Evolutionary conservation across 2,888 invertebrate genomes (phyloP).

Genomic region (Melinopterus prodromus): DNA sequence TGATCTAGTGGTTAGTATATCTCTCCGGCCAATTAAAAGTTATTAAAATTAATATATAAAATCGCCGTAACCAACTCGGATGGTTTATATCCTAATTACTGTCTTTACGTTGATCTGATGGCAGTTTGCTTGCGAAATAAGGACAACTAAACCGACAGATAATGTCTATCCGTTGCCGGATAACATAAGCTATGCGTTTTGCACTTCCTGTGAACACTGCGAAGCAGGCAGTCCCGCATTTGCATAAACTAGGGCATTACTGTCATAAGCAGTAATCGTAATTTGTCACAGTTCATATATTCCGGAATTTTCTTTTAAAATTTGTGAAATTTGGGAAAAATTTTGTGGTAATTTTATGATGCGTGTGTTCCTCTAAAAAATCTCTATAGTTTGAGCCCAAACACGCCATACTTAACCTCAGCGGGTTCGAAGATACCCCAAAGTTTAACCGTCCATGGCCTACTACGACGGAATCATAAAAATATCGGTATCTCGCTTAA

Average conservation of each 20-base stretch:
- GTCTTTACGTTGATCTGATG: neutral
- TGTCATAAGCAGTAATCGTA: neutral
- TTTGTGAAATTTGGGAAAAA: neutral
- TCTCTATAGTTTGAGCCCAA: neutral
- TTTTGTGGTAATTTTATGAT: neutral
- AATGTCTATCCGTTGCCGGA: neutral
- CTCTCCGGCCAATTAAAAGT: neutral
- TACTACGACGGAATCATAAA: neutral
- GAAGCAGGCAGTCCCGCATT: neutral
- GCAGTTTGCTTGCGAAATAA: neutral
- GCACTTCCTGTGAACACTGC: neutral
- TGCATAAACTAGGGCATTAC: neutral
- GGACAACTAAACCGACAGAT: neutral
- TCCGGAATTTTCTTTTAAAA: neutral
- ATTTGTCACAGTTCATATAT: no score
- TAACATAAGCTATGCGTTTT: neutral
- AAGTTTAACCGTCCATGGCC: neutral
- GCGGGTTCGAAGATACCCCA: neutral
- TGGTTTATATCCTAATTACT: neutral
- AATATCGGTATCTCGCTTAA: neutral
- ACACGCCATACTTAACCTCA: neutral
- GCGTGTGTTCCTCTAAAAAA: neutral
- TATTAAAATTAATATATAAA: neutral
- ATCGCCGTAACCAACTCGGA: neutral
- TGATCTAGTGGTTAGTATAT: neutral